Evolutionary conservation across 2,113 vertebrate species (phyloP), one percentile per base, ranked within the genome.

Genomic region (Speoplatyrhinus poulsoni): DNA sequence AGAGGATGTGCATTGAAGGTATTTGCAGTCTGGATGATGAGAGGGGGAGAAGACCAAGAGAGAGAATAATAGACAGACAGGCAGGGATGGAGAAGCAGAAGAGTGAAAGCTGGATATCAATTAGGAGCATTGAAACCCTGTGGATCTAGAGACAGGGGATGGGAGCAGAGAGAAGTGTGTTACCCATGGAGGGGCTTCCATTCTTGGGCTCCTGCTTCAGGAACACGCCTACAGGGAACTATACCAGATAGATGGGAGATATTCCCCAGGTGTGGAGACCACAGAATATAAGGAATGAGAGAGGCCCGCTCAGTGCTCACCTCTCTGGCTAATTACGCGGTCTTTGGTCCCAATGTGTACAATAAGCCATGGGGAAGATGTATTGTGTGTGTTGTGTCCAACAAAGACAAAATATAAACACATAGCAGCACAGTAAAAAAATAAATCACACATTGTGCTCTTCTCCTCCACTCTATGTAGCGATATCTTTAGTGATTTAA

Each of bases 231-330:
- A 86, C 19, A 77, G 89, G 90, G 89, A 89, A 83, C 69, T 46
- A 84, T 41, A 6, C 83, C 62, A 80, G 86, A 89, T 82, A 91
- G 90, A 93, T 89, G 89, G 92, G 88, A 86, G 83, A 89, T 83
- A 86, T 80, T 79, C 89, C 89, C 90, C 78, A 72, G 85, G 89
- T 85, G 79, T 83, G 77, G 69, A 86, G 76, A 83, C 84, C 79
- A 82, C 76, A 67, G 70, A 82, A 85, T 73, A 58, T 91, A 82
- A 84, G 84, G 84, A 93, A 89, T 88, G 90, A 91, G 84, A 81
- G 83, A 87, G 75, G 75, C 62, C 77, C 78, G 73, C 80, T 87
- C 83, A 64, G 72, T 79, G 75, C 80, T 87, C 83, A 64, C 75
- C 75, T 77, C 58, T 82, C 82, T 15, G 72, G 74, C 83, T 91